phyloP scores from a whole-genome alignment of 2,797 vertebrate genomes.

The Gallinago nigripennis region DNA sequence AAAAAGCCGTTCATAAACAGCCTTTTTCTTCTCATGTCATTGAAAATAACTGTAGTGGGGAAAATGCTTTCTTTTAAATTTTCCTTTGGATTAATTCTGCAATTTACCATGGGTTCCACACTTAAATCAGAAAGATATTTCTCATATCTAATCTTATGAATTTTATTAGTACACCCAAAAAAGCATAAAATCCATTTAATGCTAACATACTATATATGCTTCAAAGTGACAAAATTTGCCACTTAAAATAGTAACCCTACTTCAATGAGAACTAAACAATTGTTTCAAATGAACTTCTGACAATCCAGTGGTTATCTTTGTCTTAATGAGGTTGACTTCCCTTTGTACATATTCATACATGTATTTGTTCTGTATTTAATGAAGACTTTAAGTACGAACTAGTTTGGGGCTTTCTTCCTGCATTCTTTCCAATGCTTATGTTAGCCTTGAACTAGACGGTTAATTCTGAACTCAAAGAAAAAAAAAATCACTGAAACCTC shows the following conservation, averaged over 20 bases:
- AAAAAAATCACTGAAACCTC: background rate
- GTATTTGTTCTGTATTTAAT: background rate
- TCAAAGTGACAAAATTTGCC: background rate
- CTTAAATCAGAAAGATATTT: background rate
- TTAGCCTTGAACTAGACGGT: background rate
- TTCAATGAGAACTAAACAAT: background rate
- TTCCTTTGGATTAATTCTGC: background rate
- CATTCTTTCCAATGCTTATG: background rate
- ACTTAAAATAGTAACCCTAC: background rate
- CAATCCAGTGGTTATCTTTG: background rate
- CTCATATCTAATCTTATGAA: background rate
- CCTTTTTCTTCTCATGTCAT: background rate
- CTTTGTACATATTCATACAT: background rate
- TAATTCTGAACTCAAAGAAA: background rate
- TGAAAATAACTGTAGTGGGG: background rate
- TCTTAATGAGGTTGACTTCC: background rate
- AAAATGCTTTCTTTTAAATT: background rate
- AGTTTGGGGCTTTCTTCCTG: background rate
- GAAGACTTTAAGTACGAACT: background rate
- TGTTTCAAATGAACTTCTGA: background rate
- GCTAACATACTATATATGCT: background rate
- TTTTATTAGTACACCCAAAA: background rate
- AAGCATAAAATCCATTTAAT: background rate
- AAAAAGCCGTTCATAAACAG: background rate
- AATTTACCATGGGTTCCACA: background rate